Evolutionary conservation across 1,140 invertebrate species (phyloP).

Genomic region (Battus philenor): DNA sequence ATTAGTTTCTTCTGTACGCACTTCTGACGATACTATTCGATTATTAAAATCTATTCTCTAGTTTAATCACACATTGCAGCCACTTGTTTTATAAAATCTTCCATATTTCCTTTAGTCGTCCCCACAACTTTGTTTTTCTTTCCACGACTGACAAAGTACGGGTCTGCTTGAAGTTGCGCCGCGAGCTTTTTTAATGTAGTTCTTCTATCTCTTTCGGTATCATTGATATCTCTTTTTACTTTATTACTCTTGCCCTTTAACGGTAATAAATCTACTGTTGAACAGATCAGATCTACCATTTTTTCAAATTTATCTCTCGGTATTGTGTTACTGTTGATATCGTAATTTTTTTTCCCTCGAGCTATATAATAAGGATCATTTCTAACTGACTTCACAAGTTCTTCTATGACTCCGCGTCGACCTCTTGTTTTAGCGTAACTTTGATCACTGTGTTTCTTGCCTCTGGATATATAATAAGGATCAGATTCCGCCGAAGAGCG

Average conservation of each 20-base stretch:
- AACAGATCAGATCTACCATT: constrained; percentile 54
- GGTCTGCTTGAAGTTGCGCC: constrained; percentile 58
- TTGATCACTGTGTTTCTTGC: constrained; percentile 48
- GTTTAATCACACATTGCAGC: constrained; percentile 42
- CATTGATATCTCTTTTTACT: constrained; percentile 45
- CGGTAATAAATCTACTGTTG: constrained; percentile 41
- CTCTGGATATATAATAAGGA: constrained; percentile 60
- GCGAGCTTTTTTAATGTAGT: constrained; percentile 61
- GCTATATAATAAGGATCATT: constrained; percentile 69
- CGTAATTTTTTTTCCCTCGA: constrained; percentile 62
- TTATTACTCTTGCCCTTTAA: constrained; percentile 31
- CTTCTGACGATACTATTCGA: neutral
- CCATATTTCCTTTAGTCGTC: constrained; percentile 26
- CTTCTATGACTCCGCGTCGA: constrained; percentile 56
- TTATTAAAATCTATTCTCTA: neutral
- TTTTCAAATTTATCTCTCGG: constrained; percentile 32
- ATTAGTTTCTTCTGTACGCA: constrained; percentile 3
- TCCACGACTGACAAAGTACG: constrained; percentile 64
- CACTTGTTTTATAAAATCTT: constrained; percentile 45
- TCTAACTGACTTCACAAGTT: constrained; percentile 58
- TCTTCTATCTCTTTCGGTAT: constrained; percentile 52
- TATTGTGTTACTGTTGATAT: too few species aligned
- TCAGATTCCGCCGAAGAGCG: constrained; percentile 60
- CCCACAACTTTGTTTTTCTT: constrained; percentile 41
- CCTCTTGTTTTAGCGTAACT: constrained; percentile 31